Conservation (phyloP, 2,888 invertebrate species). For the Dolichopus griseipennis region DNA sequence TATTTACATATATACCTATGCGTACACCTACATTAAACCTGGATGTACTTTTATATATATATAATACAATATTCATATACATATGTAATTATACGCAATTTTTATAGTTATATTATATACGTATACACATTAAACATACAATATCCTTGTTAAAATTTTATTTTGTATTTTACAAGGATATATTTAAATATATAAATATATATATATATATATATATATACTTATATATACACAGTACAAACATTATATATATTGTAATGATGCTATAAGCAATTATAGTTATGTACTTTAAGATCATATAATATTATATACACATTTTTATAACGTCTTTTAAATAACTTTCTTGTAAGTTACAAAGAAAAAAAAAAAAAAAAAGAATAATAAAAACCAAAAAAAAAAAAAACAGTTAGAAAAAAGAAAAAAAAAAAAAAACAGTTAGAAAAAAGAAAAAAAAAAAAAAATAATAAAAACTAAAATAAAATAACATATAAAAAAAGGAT, state of each 20-base stretch:
- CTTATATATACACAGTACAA: not conserved
- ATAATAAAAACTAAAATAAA: not conserved
- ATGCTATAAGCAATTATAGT: too few relatives aligned
- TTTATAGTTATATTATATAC: too few relatives aligned
- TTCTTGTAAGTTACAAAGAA: not conserved
- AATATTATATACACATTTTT: not conserved
- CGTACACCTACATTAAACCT: not conserved
- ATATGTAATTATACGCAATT: too few relatives aligned
- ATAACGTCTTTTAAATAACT: not conserved
- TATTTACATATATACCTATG: not conserved
- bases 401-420: not conserved
- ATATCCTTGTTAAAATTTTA: too few relatives aligned
- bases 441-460: not conserved
- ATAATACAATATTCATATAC: not conserved
- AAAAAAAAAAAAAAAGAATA: not conserved
- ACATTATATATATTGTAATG: too few relatives aligned
- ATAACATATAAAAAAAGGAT: constrained; percentile 9
- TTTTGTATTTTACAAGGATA: not conserved
- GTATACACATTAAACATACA: too few relatives aligned
- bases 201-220: not conserved
- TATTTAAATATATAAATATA: not conserved
- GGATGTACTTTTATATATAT: not conserved
- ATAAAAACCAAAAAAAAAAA: not conserved
- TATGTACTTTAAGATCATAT: not conserved
- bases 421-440: not conserved